Evolutionary conservation across 2,797 vertebrate genomes (phyloP).

Genomic region (Helicolenus hilgendorfi): DNA sequence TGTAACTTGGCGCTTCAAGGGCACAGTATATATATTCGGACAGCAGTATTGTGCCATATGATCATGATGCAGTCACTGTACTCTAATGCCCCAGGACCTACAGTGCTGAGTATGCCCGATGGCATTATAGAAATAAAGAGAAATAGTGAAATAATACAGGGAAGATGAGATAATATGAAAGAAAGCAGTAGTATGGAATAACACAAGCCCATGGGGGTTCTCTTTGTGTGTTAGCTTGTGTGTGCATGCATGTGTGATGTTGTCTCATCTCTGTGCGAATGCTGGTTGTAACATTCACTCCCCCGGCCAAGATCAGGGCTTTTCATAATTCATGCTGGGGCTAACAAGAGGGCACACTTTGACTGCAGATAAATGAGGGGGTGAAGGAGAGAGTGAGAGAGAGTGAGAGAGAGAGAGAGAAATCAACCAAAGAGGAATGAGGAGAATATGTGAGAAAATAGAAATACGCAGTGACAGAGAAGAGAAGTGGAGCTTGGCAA

Average conservation of each 20-base stretch:
- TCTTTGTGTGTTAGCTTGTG: background rate
- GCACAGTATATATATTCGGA: background rate
- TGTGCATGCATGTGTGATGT: background rate
- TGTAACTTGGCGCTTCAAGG: background rate
- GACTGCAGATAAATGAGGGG: conserved; percentile 37
- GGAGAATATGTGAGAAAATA: conserved; percentile 33
- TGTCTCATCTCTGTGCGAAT: conserved; percentile 31
- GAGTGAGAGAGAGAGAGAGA: background rate
- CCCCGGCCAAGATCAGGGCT: conserved; percentile 39
- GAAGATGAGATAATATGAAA: conserved; percentile 1
- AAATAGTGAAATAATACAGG: background rate
- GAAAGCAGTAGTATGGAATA: background rate
- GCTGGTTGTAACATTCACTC: conserved; percentile 31
- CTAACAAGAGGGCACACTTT: conserved; percentile 43
- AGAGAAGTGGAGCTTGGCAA: conserved; percentile 31
- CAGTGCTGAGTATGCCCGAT: background rate
- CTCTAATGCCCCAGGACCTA: background rate
- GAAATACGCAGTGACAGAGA: conserved; percentile 31
- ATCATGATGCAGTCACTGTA: conserved; percentile 13
- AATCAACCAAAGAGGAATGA: conserved; percentile 14
- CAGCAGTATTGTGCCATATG: conserved; percentile 5
- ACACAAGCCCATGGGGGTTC: background rate
- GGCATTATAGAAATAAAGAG: background rate
- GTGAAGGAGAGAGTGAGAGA: background rate
- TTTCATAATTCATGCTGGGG: conserved; percentile 51